phyloP scores from a whole-genome alignment of 2,888 invertebrate species.

The Campoplex capitator region DNA sequence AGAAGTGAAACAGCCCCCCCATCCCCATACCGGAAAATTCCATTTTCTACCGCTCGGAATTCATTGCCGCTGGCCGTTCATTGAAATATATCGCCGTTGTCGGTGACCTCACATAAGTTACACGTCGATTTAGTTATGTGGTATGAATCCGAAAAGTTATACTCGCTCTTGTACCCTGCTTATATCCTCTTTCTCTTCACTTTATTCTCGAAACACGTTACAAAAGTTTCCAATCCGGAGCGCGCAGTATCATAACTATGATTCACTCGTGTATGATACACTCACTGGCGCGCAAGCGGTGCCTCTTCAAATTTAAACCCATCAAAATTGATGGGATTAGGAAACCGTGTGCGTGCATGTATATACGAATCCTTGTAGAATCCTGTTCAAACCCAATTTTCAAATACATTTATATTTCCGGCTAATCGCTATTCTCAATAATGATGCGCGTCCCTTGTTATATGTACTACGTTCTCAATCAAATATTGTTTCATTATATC shows the following conservation, averaged over 20 bases:
- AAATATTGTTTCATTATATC: neutral
- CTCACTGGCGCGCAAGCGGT: neutral
- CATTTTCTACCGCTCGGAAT: slow-evolving; percentile 68
- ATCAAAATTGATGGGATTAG: slow-evolving; percentile 9
- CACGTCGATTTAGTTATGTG: slow-evolving; percentile 64
- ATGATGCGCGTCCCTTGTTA: neutral
- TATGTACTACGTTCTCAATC: neutral
- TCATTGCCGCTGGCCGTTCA: slow-evolving; percentile 67
- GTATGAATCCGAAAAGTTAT: slow-evolving; percentile 64
- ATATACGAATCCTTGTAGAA: neutral
- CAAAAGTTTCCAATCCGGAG: neutral
- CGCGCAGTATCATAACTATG: slow-evolving; percentile 14
- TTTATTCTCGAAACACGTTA: slow-evolving; percentile 14
- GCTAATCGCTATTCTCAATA: neutral
- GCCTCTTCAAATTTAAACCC: slow-evolving; percentile 9
- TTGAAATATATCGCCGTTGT: slow-evolving; percentile 67
- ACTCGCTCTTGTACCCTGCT: slow-evolving; percentile 11
- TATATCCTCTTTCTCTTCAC: neutral
- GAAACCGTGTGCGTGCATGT: neutral
- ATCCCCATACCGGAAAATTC: slow-evolving; percentile 66
- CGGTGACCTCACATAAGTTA: slow-evolving; percentile 68
- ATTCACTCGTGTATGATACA: slow-evolving; percentile 21
- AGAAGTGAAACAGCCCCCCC: slow-evolving; percentile 43
- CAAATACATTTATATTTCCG: slow-evolving; percentile 10
- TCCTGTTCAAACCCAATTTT: slow-evolving; percentile 14